Evolutionary conservation across 92 coral and sea anemone species (phyloP).

Genomic region (Epizoanthus rinbou): DNA sequence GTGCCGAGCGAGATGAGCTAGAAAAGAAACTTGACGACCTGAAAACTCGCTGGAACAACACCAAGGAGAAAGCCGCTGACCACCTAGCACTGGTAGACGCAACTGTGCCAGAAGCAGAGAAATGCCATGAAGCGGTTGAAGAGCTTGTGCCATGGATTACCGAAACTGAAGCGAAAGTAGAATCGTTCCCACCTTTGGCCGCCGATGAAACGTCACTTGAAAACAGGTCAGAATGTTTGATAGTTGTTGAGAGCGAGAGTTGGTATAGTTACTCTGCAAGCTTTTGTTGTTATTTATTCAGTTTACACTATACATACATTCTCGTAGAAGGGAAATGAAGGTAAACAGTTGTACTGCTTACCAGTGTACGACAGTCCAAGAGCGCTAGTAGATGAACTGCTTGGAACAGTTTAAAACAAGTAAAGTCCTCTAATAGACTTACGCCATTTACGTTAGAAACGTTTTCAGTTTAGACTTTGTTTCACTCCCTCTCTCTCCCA

Average conservation of each 20-base stretch:
- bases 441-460: too few relatives aligned
- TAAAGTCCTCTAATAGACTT: too few relatives aligned
- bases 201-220: slow-evolving; percentile 65
- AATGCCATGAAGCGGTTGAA: slow-evolving; percentile 69
- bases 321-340: too few relatives aligned
- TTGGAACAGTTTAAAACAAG: too few relatives aligned
- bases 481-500: too few relatives aligned
- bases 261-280: not conserved
- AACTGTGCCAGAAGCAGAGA: slow-evolving; percentile 83
- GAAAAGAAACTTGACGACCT: slow-evolving; percentile 73
- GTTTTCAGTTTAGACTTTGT: too few relatives aligned
- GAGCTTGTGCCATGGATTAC: slow-evolving; percentile 76
- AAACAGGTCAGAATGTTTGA: slow-evolving; percentile 49
- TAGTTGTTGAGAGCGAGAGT: slow-evolving; percentile 39
- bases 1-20: slow-evolving; percentile 83
- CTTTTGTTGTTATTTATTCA: not conserved
- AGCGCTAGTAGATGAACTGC: too few relatives aligned
- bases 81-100: slow-evolving; percentile 68
- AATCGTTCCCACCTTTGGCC: slow-evolving; percentile 67
- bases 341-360: too few relatives aligned
- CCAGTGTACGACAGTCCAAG: too few relatives aligned
- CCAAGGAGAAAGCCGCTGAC: slow-evolving; percentile 65
- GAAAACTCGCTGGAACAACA: slow-evolving; percentile 84
- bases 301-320: too few relatives aligned
- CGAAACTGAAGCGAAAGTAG: slow-evolving; percentile 81